Base-by-base conservation (phyloP, 2,888 invertebrate species). In the Eurois occulta region DNA sequence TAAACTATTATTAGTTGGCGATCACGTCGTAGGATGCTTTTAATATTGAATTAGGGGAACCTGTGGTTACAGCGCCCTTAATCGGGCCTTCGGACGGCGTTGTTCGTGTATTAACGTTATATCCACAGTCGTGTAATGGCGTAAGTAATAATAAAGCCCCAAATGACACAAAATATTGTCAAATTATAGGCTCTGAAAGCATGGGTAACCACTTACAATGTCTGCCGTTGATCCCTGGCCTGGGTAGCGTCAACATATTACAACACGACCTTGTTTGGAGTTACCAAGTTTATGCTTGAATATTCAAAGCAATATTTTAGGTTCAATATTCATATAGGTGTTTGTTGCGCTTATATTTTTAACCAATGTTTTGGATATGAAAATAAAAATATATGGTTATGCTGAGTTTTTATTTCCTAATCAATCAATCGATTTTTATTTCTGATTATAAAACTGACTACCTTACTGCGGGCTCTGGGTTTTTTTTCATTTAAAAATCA, bases 131-230 rank as follows among this genome's bases (percentile, higher is more conserved):
- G 91, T 92, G 95, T 96, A 96, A 96, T 96, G 94, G 93, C 95
- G 93, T 95, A 95, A 95, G 96, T 96, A 96, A 96, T 96, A 96
- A 96, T 95, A 96, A 96, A 95, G 94, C 94, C 96, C 96, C 94
- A 96, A 96, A 96, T 96, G 96, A 96, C 96, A 96, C 96, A 96
- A 96, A 96, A 96, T 96, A 96, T 96, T 96, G 96, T 96, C 96
- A 96, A 96, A 96, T 96, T 96, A 96, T 96, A 96, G 96, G 94
- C 94, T 95, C 94, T 95, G 96, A 95, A 95, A 94, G 94, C 94
- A 95, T 94, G 96, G 95, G 95, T 94, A 95, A 95, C 96, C 96
- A 96, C 96, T 96, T 95, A 96, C 94, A 92, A 88, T 90, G 95
- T 94, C 95, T 94, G 95, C 92, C 86, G 94, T 93, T 94, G 95